phyloP scores from a whole-genome alignment of 2,888 invertebrate genomes.

The Tipula unca region DNA sequence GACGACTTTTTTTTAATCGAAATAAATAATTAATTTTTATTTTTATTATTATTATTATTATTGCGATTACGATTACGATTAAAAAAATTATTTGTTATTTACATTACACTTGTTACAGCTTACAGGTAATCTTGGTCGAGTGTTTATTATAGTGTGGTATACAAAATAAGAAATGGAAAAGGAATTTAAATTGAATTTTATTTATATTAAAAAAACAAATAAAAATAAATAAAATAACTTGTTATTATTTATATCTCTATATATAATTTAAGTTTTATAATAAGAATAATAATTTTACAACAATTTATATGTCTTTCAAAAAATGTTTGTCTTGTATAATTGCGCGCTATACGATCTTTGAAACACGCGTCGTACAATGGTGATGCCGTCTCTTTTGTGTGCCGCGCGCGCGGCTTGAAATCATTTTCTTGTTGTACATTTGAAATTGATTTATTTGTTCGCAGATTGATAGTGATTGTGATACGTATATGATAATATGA shows the following conservation, averaged over 20 bases:
- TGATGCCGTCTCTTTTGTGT: background rate
- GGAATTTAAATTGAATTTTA: constrained; percentile 14
- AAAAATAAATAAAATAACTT: background rate
- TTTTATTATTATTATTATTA: background rate
- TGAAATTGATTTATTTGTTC: background rate
- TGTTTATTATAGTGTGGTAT: background rate
- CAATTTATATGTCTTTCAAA: background rate
- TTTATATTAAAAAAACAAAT: background rate
- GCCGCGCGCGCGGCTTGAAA: background rate
- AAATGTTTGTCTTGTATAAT: background rate
- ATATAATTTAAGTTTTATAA: background rate
- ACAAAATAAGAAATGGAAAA: background rate
- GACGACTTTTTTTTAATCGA: background rate
- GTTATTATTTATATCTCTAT: background rate
- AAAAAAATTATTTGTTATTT: background rate
- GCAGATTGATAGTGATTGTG: background rate
- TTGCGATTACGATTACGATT: background rate
- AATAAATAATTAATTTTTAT: constrained; percentile 2
- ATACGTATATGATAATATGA: background rate
- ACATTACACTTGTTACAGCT: background rate
- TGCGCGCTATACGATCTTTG: background rate
- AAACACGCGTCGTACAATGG: background rate
- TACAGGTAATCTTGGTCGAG: background rate
- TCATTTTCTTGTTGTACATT: background rate
- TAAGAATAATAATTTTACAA: background rate